These are phyloP conservation scores for Empidonax alnorum DNA, from an alignment of 2,113 vertebrate genomes.

Conservation along the genomic window DNA sequence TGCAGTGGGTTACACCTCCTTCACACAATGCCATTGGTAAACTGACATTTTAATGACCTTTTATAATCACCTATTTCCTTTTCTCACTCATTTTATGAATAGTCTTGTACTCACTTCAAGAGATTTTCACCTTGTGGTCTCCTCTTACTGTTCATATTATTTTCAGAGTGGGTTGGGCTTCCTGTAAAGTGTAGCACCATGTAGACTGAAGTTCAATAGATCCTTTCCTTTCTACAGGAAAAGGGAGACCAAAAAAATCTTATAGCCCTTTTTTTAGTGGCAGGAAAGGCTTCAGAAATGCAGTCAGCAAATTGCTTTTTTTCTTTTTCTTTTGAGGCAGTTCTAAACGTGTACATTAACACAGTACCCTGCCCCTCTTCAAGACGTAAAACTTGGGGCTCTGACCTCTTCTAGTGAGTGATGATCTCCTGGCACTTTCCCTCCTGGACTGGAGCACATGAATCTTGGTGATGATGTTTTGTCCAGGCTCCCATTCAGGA, in stretches of 20 bases:
- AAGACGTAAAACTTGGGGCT: neutral
- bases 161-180: conserved; percentile 45
- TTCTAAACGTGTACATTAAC: neutral
- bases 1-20: conserved; percentile 39
- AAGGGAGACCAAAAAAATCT: neutral
- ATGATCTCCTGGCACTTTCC: neutral
- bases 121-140: conserved; percentile 50
- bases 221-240: conserved; percentile 69
- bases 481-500: neutral
- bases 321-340: neutral
- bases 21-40: conserved; percentile 54
- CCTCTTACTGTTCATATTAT: conserved; percentile 47
- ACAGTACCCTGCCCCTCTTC: neutral
- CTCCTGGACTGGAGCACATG: neutral
- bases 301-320: neutral
- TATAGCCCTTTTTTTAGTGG: conserved; percentile 46
- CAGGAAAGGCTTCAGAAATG: neutral
- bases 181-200: conserved; percentile 58
- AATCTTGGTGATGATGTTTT: neutral
- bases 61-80: conserved; percentile 61
- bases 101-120: conserved; percentile 25
- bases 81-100: conserved; percentile 63
- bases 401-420: neutral
- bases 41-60: conserved; percentile 72
- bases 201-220: conserved; percentile 58